Percentiles rank a stretch among this genome's conserved stretches.
phyloP scores from a whole-genome alignment of 2,113 vertebrate species.

The Pica pica region DNA sequence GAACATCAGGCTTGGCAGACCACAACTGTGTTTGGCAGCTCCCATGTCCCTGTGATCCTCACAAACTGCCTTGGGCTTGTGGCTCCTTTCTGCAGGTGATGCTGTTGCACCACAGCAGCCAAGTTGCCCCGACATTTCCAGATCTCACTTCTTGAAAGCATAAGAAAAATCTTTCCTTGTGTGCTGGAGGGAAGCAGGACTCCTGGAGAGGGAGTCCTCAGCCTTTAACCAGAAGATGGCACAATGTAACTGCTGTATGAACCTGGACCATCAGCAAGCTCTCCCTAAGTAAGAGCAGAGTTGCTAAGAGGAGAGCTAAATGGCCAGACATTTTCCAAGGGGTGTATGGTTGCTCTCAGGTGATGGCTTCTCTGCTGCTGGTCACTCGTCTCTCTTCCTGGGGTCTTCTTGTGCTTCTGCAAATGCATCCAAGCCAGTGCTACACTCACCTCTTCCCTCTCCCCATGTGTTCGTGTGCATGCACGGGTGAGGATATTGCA shows the following conservation, averaged over 20 bases:
- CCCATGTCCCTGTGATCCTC: fast-evolving
- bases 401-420: not conserved
- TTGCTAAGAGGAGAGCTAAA: not conserved
- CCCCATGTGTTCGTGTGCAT: fast-evolving
- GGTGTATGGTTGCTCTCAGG: not conserved
- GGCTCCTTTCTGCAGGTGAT: not conserved
- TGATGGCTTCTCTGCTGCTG: not conserved
- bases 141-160: not conserved
- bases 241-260: slow-evolving; percentile 50
- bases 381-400: not conserved
- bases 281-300: not conserved
- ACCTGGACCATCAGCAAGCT: not conserved
- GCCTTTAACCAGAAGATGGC: slow-evolving; percentile 64
- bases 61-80: not conserved
- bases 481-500: not conserved
- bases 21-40: not conserved
- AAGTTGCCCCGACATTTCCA: not conserved
- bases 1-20: not conserved
- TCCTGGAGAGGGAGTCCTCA: not conserved
- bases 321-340: not conserved
- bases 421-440: fast-evolving
- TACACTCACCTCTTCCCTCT: not conserved
- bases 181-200: not conserved
- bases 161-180: not conserved
- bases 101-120: not conserved